Percentiles rank a stretch among this genome's conserved stretches.
phyloP scores from a whole-genome alignment of 2,113 vertebrate species.

The Tychaedon coryphoeus region DNA sequence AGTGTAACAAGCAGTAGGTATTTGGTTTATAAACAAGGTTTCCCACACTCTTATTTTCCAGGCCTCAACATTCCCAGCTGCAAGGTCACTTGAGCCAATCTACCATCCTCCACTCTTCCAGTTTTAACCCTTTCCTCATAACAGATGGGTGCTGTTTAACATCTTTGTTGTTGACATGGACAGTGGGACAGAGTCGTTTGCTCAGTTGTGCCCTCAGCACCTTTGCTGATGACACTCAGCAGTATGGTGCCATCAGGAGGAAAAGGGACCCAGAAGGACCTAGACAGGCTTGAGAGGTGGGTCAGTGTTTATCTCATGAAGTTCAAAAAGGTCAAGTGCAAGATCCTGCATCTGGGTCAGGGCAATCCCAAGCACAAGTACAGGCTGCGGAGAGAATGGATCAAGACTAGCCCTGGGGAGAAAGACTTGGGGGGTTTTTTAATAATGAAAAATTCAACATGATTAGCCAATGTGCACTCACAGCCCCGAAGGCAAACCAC shows the following conservation, averaged over 20 bases:
- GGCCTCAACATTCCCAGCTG: background rate
- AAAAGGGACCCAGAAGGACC: background rate
- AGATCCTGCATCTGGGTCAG: background rate
- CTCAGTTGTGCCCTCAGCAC: background rate
- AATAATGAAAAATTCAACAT: background rate
- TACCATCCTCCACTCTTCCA: background rate
- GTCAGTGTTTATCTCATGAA: background rate
- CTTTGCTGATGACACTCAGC: background rate
- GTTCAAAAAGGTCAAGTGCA: background rate
- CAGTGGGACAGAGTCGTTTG: background rate
- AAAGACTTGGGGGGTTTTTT: background rate
- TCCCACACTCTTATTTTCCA: background rate
- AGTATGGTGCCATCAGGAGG: background rate
- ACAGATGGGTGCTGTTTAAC: background rate
- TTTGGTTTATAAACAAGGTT: background rate
- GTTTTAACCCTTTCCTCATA: background rate
- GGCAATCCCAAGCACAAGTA: background rate
- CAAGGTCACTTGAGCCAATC: too few species aligned
- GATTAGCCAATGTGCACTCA: background rate
- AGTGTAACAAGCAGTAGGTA: background rate
- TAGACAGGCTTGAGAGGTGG: background rate
- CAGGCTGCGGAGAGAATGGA: background rate
- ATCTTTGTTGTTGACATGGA: background rate
- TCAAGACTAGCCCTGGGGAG: background rate
- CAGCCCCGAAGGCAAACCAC: background rate